Evolutionary conservation across 2,888 invertebrate genomes (phyloP), one percentile per base, ranked within the genome.

Genomic region (Drosophila prolongata): DNA sequence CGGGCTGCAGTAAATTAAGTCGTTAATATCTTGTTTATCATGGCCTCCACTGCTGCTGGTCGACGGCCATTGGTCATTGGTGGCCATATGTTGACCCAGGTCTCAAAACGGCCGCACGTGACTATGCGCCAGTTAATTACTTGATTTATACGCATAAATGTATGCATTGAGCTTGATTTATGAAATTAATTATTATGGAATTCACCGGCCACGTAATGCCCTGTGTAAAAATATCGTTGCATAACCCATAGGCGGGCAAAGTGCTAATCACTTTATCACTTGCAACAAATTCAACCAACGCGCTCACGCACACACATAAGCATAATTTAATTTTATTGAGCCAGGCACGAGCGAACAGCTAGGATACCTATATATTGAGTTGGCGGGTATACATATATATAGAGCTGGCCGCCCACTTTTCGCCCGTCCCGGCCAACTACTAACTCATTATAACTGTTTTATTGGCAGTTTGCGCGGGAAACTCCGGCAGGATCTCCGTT

Each of bases 21-120:
- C 83, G 86, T 85, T 85, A 88, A 85, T 85, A 88, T 89, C 80
- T 85, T 89, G 89, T 85, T 85, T 85, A 85, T 85, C 88, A 82
- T 76, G 79, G 74, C 68, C 52, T 40, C 56, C 44, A 43, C 30
- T 52, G 46, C 37, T 3, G 16, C 16, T 27, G 52, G 54, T 13
- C 44, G 16, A 16, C 30, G 43, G 58, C 35, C 43, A 40, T 53
- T 11, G 57, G 58, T 10, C 37, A 4, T 1, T 30, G 40, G 27
- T 47, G 59, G 50, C 62, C 79, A 62, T 76, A 74, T 78, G 78
- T 59, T 81, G 76, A 49, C 72, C 75, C 69, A 55, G 65, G 64
- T 53, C 30, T 30, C 30, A 8, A 30, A 30, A 30, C 30, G 30
- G 1, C 8, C 30, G 8, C 30, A 30, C 69, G 79, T 69, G 68